These are phyloP conservation scores for Montipora capitata DNA, from an alignment of 92 coral and sea anemone genomes.

Conservation along the genomic window DNA sequence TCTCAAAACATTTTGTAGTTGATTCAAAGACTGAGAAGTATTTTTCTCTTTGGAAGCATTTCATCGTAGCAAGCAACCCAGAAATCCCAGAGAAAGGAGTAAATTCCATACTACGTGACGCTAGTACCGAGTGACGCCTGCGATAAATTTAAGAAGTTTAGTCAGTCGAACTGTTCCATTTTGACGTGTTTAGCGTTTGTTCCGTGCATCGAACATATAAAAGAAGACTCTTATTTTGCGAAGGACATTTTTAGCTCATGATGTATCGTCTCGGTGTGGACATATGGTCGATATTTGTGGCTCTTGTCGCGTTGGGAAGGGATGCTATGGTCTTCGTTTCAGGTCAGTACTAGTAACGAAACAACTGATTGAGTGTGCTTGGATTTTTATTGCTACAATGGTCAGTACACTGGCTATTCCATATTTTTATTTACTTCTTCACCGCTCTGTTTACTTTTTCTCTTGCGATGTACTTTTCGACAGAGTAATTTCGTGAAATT, in stretches of 20 bases:
- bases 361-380: too few species aligned
- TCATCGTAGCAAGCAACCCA: background rate
- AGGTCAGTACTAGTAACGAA: background rate
- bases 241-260: background rate
- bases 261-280: constrained; percentile 1
- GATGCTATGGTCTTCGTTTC: background rate
- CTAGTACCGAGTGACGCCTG: too few species aligned
- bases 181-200: background rate
- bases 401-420: too few species aligned
- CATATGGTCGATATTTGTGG: background rate
- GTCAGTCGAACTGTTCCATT: background rate
- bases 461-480: background rate
- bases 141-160: background rate
- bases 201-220: too few species aligned
- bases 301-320: background rate
- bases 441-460: too few species aligned
- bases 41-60: background rate
- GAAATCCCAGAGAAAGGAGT: background rate
- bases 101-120: constrained; percentile 19
- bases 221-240: background rate
- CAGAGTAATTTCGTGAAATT: background rate
- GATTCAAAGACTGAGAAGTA: background rate
- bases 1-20: background rate
- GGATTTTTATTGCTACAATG: too few species aligned
- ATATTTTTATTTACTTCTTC: background rate